Base-by-base conservation (phyloP, 2,888 invertebrate genomes). In the Amiota minor region DNA sequence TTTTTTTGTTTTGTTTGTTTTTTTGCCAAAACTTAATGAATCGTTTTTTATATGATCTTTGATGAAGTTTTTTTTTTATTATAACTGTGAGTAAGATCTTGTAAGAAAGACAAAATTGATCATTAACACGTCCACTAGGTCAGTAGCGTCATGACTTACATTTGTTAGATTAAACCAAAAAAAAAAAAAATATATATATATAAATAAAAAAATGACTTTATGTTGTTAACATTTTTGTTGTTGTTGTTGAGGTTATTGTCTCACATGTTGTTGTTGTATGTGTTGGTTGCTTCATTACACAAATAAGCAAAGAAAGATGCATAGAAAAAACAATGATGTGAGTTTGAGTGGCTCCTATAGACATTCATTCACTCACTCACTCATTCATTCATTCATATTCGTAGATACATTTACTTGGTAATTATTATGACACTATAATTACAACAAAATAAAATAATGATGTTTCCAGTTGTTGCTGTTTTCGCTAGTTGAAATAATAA, bases 71-170 rank as follows among this genome's bases (percentile, higher is more conserved):
- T 64, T 9, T 16, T 23, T 16, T 20, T 64, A 14, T 62, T 49
- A 61, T 35, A n/a, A 20, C 61, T 35, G 16, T 61, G 61, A 55
- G 53, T 59, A 56, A 16, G 35, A 23, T 72, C 35, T 49, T 53
- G 20, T 69, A 53, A 50, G 67, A 23, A 50, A 68, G 50, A n/a
- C 83, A 35, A 83, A 75, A 83, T 82, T 81, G 85, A 83, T 83
- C 86, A 83, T 83, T 83, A 86, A 81, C 85, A 86, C 86, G 83
- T 78, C 78, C 77, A 83, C 80, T 83, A 83, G 83, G 83, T 83
- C 83, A 83, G 62, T 75, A 70, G 50, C 46, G 76, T 72, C 76
- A 75, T 61, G 75, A 75, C 79, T 77, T 80, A 81, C 80, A 81
- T 80, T 81, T 79, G 73, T 64, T 72, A 73, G 6, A 35, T 73